phyloP scores from a whole-genome alignment of 2,888 invertebrate species.

The Drosophila siamana region DNA sequence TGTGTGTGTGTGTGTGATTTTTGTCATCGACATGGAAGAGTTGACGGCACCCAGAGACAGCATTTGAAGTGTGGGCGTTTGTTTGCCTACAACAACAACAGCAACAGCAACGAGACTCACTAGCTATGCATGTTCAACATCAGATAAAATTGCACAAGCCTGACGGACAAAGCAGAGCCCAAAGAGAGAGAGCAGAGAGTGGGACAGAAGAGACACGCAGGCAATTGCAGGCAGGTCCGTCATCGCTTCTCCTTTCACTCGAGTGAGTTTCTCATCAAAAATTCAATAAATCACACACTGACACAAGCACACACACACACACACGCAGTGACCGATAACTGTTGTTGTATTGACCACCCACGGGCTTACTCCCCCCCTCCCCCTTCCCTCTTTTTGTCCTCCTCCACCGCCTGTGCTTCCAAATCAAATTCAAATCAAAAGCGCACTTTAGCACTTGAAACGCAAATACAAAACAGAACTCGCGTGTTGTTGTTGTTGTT shows the following conservation, averaged over 20 bases:
- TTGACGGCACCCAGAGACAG: slow-evolving; percentile 54
- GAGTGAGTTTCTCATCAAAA: slow-evolving; percentile 68
- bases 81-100: slow-evolving; percentile 66
- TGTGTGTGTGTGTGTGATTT: slow-evolving; percentile 50
- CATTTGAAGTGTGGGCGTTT: slow-evolving; percentile 74
- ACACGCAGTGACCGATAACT: slow-evolving; percentile 41
- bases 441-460: slow-evolving; percentile 75
- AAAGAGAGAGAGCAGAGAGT: slow-evolving; percentile 28
- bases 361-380: slow-evolving; percentile 1
- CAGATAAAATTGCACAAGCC: slow-evolving; percentile 75
- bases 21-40: slow-evolving; percentile 79
- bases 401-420: not conserved
- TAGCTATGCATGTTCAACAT: slow-evolving; percentile 80
- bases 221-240: slow-evolving; percentile 18
- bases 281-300: slow-evolving; percentile 80
- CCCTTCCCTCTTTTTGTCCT: not conserved
- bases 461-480: slow-evolving; percentile 62
- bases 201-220: slow-evolving; percentile 56
- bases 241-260: slow-evolving; percentile 63
- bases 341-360: slow-evolving; percentile 51
- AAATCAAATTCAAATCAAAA: slow-evolving; percentile 60
- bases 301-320: slow-evolving; percentile 19
- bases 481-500: slow-evolving; percentile 59
- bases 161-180: slow-evolving; percentile 56
- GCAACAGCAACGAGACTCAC: too few species aligned